Percentiles rank a stretch among this genome's conserved stretches.
phyloP scores from a whole-genome alignment of 2,888 invertebrate genomes.

The Tinea semifulvella region DNA sequence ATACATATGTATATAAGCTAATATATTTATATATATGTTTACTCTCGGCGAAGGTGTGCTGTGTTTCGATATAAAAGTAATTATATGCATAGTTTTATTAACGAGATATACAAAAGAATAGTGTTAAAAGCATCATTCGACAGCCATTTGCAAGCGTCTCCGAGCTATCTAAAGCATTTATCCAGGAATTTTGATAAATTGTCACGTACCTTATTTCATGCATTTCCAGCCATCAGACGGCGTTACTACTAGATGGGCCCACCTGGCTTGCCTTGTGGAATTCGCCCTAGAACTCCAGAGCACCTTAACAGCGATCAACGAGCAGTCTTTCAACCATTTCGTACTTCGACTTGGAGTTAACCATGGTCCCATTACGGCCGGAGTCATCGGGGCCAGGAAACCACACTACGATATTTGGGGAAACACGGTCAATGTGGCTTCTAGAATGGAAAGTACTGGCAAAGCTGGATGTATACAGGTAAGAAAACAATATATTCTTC shows the following conservation, averaged over 20 bases:
- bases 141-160: no score
- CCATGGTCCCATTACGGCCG: constrained; percentile 95
- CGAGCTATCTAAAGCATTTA: no score
- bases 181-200: neutral
- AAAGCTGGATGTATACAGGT: constrained; percentile 95
- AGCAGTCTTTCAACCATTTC: constrained; percentile 95
- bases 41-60: no score
- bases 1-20: no score
- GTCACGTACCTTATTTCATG: no score
- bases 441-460: constrained; percentile 97
- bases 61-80: no score
- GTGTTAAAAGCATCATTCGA: no score
- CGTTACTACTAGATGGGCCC: constrained; percentile 80
- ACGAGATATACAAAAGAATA: no score
- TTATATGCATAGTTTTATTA: no score
- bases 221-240: constrained; percentile 76
- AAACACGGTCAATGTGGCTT: constrained; percentile 96
- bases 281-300: constrained; percentile 91
- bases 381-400: constrained; percentile 93
- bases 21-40: no score
- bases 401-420: constrained; percentile 98
- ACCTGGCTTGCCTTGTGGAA: constrained; percentile 85
- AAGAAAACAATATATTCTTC: no score
- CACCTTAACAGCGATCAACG: constrained; percentile 91
- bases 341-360: constrained; percentile 94